Conservation (phyloP, 2,113 vertebrate genomes). For the Calyptomena viridis region DNA sequence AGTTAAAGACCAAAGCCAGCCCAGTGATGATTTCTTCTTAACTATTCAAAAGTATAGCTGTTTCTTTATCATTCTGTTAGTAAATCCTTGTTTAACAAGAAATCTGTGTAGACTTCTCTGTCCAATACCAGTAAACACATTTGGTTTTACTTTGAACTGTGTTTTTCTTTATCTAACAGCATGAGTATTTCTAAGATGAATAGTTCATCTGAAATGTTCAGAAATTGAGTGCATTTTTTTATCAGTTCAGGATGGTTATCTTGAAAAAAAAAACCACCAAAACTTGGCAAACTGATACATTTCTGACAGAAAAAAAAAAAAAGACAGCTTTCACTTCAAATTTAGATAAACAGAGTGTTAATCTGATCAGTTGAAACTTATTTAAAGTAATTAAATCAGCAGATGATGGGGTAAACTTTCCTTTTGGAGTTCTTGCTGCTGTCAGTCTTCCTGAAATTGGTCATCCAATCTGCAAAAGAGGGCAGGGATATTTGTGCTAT, state of each 20-base stretch:
- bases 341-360: neutral
- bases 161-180: neutral
- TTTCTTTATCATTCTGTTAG: neutral
- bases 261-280: neutral
- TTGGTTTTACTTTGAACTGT: neutral
- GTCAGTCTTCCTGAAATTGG: neutral
- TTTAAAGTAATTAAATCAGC: neutral
- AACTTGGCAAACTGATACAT: neutral
- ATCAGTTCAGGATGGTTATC: neutral
- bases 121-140: neutral
- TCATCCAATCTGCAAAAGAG: neutral
- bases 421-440: neutral
- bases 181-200: neutral
- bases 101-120: neutral
- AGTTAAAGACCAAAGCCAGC: neutral
- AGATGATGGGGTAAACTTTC: neutral
- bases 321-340: neutral
- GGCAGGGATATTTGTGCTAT: neutral
- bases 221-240: neutral
- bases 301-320: neutral
- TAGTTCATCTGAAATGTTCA: neutral
- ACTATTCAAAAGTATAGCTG: neutral
- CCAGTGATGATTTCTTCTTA: neutral
- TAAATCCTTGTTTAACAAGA: neutral
- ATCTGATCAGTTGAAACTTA: neutral